Base-by-base conservation (phyloP, 2,888 invertebrate species). In the Diachrysia chrysitis region DNA sequence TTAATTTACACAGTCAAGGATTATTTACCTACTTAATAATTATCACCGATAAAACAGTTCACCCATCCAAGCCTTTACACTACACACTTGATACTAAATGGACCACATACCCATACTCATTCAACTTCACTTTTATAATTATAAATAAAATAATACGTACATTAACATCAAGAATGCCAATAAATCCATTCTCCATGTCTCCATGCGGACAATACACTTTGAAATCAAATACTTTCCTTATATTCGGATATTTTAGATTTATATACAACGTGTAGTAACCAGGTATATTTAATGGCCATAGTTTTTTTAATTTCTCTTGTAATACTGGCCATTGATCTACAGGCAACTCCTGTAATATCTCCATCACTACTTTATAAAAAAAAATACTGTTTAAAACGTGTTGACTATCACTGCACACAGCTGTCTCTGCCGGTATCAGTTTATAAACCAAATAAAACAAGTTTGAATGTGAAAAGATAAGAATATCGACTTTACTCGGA, bases 141-240 rank as follows among this genome's bases (percentile, higher is more conserved):
- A 59, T 14, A 19, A 58, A 21, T 48, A 17, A 10, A 21, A 32
- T 1, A 14, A 42, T 61, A 54, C 63, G 32, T 81, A 87, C 87
- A 78, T 77, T 73, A 7, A 70, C 63, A 66, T 64, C 79, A 4
- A 76, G 66, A 4, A 51, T 12, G 21, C 81, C 85, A 5, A 89
- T 56, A 73, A 88, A 83, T 55, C 87, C 88, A 74, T 85, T 83
- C 5, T 69, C 65, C n/a, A 86, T 54, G 14, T 85, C 77, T 4
- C 87, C 88, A 32, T 77, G 72, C 0, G 88, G 86, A 56, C 86
- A 86, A 56, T 83, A 89, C 4, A 88, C 80, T 75, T 86, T 83
- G 57, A 85, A 81, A 53, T 78, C 56, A 42, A 82, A 82, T 3
- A 67, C 70, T 21, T 82, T 75, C 6, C 66, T 69, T 0, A 88